A percentile compares a stretch with the other conserved stretches of the same genome.
Conservation (phyloP, 2,113 vertebrate genomes). For the Alligator mississippiensis region DNA sequence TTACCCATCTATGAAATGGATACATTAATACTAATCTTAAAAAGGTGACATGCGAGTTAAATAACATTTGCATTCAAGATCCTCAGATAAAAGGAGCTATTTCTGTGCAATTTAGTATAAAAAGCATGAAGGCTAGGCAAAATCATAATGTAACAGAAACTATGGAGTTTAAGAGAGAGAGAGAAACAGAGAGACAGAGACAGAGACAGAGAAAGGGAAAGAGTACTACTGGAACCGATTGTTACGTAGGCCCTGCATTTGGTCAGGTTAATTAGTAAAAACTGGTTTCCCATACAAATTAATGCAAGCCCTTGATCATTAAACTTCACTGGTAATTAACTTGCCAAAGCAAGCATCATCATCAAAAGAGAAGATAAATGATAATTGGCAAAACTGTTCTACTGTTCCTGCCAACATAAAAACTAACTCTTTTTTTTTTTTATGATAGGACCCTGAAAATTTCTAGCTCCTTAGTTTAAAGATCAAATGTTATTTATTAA, state of each 20-base stretch:
- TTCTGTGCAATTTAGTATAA: background rate
- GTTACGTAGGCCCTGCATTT: slow-evolving; percentile 4
- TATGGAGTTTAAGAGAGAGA: background rate
- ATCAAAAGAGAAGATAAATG: slow-evolving; percentile 38
- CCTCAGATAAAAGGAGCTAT: background rate
- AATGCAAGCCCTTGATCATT: slow-evolving; percentile 38
- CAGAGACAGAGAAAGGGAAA: background rate
- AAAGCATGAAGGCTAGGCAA: background rate
- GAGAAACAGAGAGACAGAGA: too few species aligned
- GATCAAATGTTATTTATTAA: background rate
- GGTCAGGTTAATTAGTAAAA: slow-evolving; percentile 41
- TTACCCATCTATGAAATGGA: background rate
- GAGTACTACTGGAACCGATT: background rate
- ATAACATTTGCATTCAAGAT: background rate
- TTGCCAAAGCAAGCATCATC: slow-evolving; percentile 20
- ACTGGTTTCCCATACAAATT: slow-evolving; percentile 29
- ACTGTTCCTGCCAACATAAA: slow-evolving; percentile 32
- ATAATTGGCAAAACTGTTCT: slow-evolving; percentile 38
- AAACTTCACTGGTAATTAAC: slow-evolving; percentile 47
- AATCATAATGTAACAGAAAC: slow-evolving; percentile 3
- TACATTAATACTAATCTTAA: background rate
- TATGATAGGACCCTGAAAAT: background rate
- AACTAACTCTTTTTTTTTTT: background rate
- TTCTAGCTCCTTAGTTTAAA: slow-evolving; percentile 31
- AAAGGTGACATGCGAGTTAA: background rate